Evolutionary conservation across 2,797 vertebrate genomes (phyloP), one percentile per base, ranked within the genome.

Genomic region (Fratercula arctica): DNA sequence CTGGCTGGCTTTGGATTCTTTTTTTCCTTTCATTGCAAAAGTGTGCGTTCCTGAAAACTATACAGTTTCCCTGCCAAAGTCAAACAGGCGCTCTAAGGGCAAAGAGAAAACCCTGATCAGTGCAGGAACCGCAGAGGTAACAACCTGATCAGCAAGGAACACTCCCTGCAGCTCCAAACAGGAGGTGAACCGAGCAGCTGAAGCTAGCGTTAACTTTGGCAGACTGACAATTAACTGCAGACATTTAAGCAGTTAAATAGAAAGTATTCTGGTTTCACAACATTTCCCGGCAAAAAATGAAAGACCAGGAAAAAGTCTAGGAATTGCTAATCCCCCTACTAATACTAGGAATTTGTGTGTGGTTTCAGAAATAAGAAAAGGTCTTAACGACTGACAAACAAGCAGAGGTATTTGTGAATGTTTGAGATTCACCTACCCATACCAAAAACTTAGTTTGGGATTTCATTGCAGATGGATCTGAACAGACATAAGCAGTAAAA

Each of bases 1-100:
- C 20, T 53, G 4, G 1, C 11, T 37, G 39, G 4, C 5, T 75
- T 63, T 25, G n/a, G 68, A n/a, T 43, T 68, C 0, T 3, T 54
- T 68, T 76, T 50, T 63, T 8, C 21, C 29, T 48, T 64, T 37
- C 23, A 24, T 53, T 48, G 15, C 14, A 41, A 48, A 74, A 85
- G 16, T 0, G 0, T 35, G 4, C 12, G 17, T 92, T 83, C 33
- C 60, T 72, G 73, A 61, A 48, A 73, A 28, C 25, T 9, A 24
- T 10, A 5, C 18, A 10, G 7, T 26, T 75, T 51, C 72, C 26
- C 54, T 77, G 19, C 35, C 67, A 85, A 78, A 60, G 31, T 76
- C 43, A 39, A 37, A 33, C 0, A 3, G 7, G 7, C 8, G 24
- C 29, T 54, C 28, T 29, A 43, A 28, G 23, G 53, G 13, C 37